Percentiles rank a stretch among this genome's conserved stretches.
Evolutionary conservation across 2,888 invertebrate species (phyloP).

Genomic region (Hyposoter dolosus): DNA sequence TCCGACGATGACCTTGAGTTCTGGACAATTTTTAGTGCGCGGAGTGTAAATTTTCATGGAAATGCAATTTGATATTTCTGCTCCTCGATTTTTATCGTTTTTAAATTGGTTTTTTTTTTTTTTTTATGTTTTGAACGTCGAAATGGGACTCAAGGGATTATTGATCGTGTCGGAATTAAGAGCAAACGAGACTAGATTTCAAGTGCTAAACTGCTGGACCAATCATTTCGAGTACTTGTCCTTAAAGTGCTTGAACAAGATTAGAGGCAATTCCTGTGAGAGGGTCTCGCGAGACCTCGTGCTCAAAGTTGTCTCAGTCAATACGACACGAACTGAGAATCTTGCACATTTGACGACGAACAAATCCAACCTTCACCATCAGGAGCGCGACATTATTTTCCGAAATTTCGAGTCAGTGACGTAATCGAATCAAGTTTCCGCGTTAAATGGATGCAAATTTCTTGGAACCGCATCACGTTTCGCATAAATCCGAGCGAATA

Average conservation of each 20-base stretch:
- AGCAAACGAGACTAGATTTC: not conserved
- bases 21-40: too few relatives aligned
- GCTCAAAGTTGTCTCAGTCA: slow-evolving; percentile 30
- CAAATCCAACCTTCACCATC: not conserved
- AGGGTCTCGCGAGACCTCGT: slow-evolving; percentile 22
- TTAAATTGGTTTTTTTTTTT: not conserved
- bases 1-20: too few relatives aligned
- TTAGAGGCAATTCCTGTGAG: slow-evolving; percentile 33
- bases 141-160: not conserved
- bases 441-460: slow-evolving; percentile 11
- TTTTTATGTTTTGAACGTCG: not conserved
- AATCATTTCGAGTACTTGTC: slow-evolving; percentile 47
- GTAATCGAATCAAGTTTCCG: slow-evolving; percentile 15
- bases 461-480: not conserved
- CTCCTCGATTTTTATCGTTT: not conserved
- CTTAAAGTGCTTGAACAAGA: slow-evolving; percentile 41
- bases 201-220: slow-evolving; percentile 28
- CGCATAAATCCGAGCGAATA: not conserved
- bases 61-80: not conserved
- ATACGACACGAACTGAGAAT: slow-evolving; percentile 10
- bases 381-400: not conserved
- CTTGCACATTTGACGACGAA: slow-evolving; percentile 22
- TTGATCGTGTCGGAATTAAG: slow-evolving; percentile 15
- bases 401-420: not conserved
- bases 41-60: too few relatives aligned